phyloP scores from a whole-genome alignment of 1,140 invertebrate species.

The Drosophila sproati region DNA sequence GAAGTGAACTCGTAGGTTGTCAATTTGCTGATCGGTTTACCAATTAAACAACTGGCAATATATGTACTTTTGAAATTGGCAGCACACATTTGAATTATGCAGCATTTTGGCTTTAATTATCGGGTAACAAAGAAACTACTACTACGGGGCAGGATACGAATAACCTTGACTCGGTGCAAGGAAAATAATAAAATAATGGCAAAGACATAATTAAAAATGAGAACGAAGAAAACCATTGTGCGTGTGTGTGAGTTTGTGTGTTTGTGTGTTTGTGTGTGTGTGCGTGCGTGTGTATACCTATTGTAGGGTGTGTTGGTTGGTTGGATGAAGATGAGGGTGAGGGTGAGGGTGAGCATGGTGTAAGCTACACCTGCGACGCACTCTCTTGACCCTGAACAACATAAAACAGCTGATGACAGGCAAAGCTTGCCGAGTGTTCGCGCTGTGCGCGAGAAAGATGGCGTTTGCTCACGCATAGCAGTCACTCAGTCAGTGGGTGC shows the following conservation, averaged over 20 bases:
- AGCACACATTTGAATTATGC: conserved; percentile 31
- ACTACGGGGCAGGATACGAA: neutral
- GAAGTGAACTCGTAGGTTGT: neutral
- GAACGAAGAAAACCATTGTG: conserved; percentile 53
- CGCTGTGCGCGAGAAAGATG: conserved; percentile 29
- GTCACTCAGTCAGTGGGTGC: neutral
- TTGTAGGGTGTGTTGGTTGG: neutral
- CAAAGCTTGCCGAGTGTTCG: conserved; percentile 1
- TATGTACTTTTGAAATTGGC: conserved; percentile 41
- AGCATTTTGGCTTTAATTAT: conserved; percentile 61
- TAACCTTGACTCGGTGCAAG: conserved; percentile 66
- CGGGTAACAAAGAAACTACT: conserved; percentile 24
- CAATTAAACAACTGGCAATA: conserved; percentile 5
- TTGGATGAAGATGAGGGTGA: too few relatives aligned
- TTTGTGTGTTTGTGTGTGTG: neutral
- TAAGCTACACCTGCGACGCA: conserved; percentile 68
- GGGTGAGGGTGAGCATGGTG: conserved; percentile 1
- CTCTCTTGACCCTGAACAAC: conserved; percentile 79
- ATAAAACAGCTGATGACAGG: conserved; percentile 80
- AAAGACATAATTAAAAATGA: conserved; percentile 16
- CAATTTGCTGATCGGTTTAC: neutral
- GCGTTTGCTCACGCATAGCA: conserved; percentile 15
- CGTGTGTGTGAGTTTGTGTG: conserved; percentile 14
- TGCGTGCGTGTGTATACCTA: neutral
- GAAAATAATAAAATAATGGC: neutral